Base-by-base conservation (phyloP, 2,888 invertebrate genomes). In the Brachycybe producta region DNA sequence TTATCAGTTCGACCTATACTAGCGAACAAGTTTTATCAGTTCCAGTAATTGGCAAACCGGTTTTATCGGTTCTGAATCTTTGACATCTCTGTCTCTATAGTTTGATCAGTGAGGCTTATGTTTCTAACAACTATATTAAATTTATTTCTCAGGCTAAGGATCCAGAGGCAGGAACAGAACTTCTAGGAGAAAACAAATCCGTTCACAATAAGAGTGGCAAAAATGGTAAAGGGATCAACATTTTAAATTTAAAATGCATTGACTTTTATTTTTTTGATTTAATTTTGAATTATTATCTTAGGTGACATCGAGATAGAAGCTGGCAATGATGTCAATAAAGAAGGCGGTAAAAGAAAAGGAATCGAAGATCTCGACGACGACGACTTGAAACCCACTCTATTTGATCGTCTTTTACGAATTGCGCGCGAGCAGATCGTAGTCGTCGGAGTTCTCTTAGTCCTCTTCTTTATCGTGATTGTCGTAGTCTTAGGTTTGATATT, bases 101-200 rank as follows among this genome's bases (percentile, higher is more conserved):
- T n/a, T n/a, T n/a, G n/a, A n/a, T n/a, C n/a, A n/a, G n/a, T n/a
- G n/a, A n/a, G n/a, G n/a, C n/a, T n/a, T n/a, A n/a, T n/a, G n/a
- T n/a, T n/a, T n/a, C n/a, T n/a, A n/a, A n/a, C n/a, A n/a, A n/a
- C n/a, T n/a, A n/a, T n/a, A n/a, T n/a, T n/a, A n/a, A n/a, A n/a
- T 32, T 36, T 21, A 2, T 38, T n/a, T 27, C 17, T 2, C 15
- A 46, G 47, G 5, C 19, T 13, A 47, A 32, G n/a, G 47, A 47
- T 15, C 47, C 47, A 7, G 47, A 47, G 15, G 47, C 47, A 8
- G 34, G 34, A 5, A 38, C 21, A 15, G 36, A 38, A 26, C 26
- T 47, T 24, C 27, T 47, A 11, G 19, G 24, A 21, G 19, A 19
- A 19, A 19, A 19, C 19, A n/a, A 7, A 15, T 13, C n/a, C 24